A percentile compares a stretch with the other conserved stretches of the same genome.
These are phyloP conservation scores for Porites lutea DNA, from an alignment of 64 coral and sea anemone species.

Conservation along the genomic window DNA sequence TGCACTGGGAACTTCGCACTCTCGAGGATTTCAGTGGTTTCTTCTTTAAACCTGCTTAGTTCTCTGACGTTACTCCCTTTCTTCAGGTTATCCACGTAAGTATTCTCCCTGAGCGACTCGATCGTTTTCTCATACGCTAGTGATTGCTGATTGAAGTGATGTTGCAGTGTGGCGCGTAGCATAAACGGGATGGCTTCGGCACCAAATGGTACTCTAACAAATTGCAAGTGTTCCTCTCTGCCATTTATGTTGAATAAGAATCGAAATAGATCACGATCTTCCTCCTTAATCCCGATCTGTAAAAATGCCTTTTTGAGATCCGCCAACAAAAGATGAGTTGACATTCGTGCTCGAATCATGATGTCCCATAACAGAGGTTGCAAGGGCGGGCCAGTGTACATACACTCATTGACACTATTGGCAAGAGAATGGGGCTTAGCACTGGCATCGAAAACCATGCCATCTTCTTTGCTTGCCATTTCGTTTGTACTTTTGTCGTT, in stretches of 20 bases:
- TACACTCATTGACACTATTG: no score
- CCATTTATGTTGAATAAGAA: not conserved
- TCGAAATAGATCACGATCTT: not conserved
- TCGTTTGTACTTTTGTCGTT: conserved; percentile 42
- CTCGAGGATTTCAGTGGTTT: not conserved
- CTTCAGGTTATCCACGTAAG: conserved; percentile 29
- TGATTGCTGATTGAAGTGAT: not conserved
- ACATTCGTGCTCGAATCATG: not conserved
- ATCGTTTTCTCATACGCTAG: not conserved
- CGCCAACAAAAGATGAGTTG: not conserved
- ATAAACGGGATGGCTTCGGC: conserved; percentile 14
- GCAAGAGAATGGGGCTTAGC: no score
- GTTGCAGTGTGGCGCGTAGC: conserved; percentile 23
- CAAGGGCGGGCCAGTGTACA: not conserved
- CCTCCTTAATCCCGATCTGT: conserved; percentile 1
- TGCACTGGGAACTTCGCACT: not conserved
- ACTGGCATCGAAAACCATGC: not conserved
- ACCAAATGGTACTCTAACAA: not conserved
- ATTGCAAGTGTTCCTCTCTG: no score
- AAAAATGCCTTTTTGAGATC: conserved; percentile 22
- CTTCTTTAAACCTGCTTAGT: not conserved
- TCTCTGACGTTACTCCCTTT: not conserved
- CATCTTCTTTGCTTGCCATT: no score
- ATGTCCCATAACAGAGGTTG: conserved; percentile 16
- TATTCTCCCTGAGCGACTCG: not conserved